phyloP scores from a whole-genome alignment of 2,888 invertebrate genomes.

The Ceriagrion tenellum region DNA sequence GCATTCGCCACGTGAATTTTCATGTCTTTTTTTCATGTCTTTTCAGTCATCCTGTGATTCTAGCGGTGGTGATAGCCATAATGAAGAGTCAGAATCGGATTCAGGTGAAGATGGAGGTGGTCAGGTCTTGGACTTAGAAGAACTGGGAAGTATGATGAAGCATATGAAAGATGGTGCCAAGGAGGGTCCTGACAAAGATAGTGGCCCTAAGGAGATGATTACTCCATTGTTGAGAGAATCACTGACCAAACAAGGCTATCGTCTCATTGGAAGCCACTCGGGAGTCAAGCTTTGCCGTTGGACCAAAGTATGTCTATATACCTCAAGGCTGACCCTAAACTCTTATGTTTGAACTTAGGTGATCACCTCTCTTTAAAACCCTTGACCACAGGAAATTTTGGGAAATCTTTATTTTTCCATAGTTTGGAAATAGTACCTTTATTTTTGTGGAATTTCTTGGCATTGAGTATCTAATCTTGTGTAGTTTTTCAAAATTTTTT shows the following conservation, averaged over 20 bases:
- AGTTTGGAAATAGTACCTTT: too few relatives aligned
- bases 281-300: conserved; percentile 82
- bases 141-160: conserved; percentile 75
- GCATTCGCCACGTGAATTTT: neutral
- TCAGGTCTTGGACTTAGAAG: conserved; percentile 79
- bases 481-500: too few relatives aligned
- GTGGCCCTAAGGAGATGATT: conserved; percentile 78
- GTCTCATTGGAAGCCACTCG: conserved; percentile 80
- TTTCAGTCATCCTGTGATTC: conserved; percentile 42
- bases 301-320: conserved; percentile 78
- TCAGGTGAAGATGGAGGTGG: conserved; percentile 68
- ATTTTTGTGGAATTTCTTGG: too few relatives aligned
- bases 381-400: too few relatives aligned
- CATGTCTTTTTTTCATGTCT: neutral
- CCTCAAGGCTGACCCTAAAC: too few relatives aligned
- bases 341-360: too few relatives aligned
- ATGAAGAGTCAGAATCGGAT: conserved; percentile 59
- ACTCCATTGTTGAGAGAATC: conserved; percentile 79
- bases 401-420: too few relatives aligned
- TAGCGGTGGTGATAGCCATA: conserved; percentile 48
- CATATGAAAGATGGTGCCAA: conserved; percentile 71
- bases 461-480: too few relatives aligned
- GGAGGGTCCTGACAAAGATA: conserved; percentile 72
- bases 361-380: too few relatives aligned
- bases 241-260: conserved; percentile 81